These are phyloP conservation scores for Alethe diademata DNA, from an alignment of 2,113 vertebrate genomes.

Conservation along the genomic window DNA sequence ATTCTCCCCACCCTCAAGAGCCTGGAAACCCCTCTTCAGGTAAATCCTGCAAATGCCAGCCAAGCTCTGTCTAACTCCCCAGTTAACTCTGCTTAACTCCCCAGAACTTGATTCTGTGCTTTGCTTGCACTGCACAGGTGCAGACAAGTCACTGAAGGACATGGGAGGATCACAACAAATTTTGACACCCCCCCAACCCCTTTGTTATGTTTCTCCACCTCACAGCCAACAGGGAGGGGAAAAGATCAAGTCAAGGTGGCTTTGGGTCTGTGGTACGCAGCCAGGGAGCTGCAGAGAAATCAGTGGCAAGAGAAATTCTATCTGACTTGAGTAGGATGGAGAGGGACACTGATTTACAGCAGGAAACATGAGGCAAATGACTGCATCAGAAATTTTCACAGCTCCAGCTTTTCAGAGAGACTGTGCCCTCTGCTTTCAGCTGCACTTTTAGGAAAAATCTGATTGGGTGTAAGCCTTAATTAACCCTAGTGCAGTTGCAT, in stretches of 20 bases:
- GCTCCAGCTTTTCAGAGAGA: not conserved
- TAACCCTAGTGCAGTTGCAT: not conserved
- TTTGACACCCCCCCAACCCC: rapidly evolving
- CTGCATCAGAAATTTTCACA: not conserved
- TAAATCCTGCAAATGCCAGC: not conserved
- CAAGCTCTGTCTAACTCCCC: not conserved
- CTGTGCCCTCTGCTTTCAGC: not conserved
- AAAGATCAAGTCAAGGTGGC: not conserved
- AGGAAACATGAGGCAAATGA: not conserved
- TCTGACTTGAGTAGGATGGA: not conserved
- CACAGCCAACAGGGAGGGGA: not conserved
- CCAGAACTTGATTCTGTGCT: not conserved
- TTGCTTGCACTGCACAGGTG: not conserved
- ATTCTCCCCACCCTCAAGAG: not conserved
- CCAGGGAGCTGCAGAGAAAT: not conserved
- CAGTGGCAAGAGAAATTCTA: not conserved
- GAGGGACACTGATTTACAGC: not conserved
- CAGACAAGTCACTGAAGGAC: rapidly evolving
- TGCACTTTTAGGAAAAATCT: not conserved
- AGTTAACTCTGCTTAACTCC: not conserved
- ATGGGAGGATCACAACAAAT: not conserved
- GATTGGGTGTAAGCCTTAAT: not conserved
- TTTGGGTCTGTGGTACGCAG: not conserved
- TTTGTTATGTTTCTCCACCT: not conserved
- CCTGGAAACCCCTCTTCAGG: not conserved